phyloP scores from a whole-genome alignment of 2,888 invertebrate genomes.

The Drosophila fungiperda region DNA sequence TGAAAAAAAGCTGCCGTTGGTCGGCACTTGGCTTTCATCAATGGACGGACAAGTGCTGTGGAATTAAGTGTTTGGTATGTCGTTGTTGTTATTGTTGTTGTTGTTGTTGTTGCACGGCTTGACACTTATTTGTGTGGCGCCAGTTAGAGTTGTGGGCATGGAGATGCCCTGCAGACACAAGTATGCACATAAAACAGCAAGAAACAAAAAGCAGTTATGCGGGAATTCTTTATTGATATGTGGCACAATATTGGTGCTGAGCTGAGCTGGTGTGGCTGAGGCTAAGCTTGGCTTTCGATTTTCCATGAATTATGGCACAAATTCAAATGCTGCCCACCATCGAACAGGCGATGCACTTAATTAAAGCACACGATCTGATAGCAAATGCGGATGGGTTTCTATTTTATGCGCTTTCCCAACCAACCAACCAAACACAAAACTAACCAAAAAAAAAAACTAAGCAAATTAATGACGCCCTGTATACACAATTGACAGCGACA shows the following conservation, averaged over 20 bases:
- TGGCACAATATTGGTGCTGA: slow-evolving; percentile 54
- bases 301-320: slow-evolving; percentile 62
- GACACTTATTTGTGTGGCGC: slow-evolving; percentile 55
- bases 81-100: slow-evolving; percentile 2
- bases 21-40: slow-evolving; percentile 64
- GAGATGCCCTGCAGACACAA: slow-evolving; percentile 53
- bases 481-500: slow-evolving; percentile 65
- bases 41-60: slow-evolving; percentile 49
- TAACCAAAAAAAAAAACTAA: slow-evolving; percentile 14
- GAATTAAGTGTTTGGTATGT: slow-evolving; percentile 30
- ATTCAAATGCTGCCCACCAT: slow-evolving; percentile 58
- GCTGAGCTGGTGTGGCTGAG: slow-evolving; percentile 23
- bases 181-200: slow-evolving; percentile 47
- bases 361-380: slow-evolving; percentile 54
- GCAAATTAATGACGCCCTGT: slow-evolving; percentile 60
- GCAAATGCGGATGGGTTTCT: slow-evolving; percentile 56
- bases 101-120: slow-evolving; percentile 23
- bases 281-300: slow-evolving; percentile 50
- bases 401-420: slow-evolving; percentile 63
- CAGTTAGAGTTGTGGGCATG: slow-evolving; percentile 25
- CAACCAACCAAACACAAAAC: slow-evolving; percentile 25
- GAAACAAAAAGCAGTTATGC: slow-evolving; percentile 35
- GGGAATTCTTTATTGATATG: slow-evolving; percentile 77
- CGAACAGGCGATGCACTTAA: slow-evolving; percentile 48
- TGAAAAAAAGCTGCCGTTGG: slow-evolving; percentile 10